Conservation (phyloP, 2,113 vertebrate species). For the Dicaeum eximium region DNA sequence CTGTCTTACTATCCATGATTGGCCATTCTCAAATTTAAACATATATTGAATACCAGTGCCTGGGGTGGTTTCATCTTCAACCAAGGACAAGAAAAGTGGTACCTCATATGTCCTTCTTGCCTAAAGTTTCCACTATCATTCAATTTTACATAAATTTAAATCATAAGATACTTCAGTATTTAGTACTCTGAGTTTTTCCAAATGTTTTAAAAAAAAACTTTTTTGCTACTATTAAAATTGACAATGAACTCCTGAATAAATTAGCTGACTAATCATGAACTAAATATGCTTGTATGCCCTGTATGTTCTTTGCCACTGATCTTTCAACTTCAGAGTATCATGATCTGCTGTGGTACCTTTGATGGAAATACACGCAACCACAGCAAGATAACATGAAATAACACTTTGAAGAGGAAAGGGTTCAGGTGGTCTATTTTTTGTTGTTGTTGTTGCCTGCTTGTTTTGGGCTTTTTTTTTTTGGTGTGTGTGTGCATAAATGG, state of each 20-base stretch:
- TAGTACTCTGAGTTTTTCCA: neutral
- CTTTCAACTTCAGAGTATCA: neutral
- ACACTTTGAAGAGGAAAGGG: neutral
- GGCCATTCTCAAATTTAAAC: neutral
- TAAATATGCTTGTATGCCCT: neutral
- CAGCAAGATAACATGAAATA: neutral
- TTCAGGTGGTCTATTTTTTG: neutral
- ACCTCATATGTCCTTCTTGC: neutral
- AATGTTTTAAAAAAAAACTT: neutral
- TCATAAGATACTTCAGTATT: neutral
- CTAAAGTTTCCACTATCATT: neutral
- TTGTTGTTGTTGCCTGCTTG: neutral
- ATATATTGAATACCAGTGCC: neutral
- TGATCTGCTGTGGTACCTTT: neutral
- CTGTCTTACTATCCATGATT: neutral
- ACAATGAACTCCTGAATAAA: neutral
- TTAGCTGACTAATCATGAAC: neutral
- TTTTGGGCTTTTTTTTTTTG: accelerated
- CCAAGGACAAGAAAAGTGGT: neutral
- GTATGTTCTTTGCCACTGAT: neutral
- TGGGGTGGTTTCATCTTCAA: neutral
- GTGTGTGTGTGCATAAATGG: neutral
- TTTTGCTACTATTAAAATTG: neutral
- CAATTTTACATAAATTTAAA: neutral
- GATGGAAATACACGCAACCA: neutral